Conservation (phyloP, 2,113 vertebrate genomes). For the Pelecanoides urinatrix region DNA sequence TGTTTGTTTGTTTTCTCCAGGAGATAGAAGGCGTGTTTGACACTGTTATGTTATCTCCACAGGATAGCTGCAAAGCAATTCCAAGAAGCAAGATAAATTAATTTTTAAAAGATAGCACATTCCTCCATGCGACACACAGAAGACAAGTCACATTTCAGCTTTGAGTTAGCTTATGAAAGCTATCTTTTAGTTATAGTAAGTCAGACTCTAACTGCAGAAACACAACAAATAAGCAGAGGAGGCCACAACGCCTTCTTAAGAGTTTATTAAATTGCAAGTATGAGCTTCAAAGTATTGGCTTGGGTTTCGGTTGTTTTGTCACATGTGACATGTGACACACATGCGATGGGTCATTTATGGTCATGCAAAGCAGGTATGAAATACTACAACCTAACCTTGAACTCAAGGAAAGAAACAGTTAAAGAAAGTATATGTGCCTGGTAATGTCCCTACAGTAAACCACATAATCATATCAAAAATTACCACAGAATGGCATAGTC, state of each 20-base stretch:
- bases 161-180: not conserved
- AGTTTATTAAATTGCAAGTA: not conserved
- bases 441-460: not conserved
- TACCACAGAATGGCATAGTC: not conserved
- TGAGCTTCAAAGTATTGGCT: not conserved
- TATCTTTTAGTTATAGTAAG: not conserved
- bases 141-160: not conserved
- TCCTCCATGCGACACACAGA: not conserved
- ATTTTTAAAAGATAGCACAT: not conserved
- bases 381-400: not conserved
- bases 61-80: constrained; percentile 3
- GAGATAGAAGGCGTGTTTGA: not conserved
- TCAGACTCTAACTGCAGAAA: not conserved
- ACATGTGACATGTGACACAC: not conserved
- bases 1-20: constrained; percentile 18
- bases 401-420: not conserved
- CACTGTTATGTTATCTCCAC: not conserved
- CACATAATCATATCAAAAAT: not conserved
- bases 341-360: not conserved
- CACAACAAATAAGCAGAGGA: not conserved
- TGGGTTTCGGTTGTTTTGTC: not conserved
- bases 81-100: not conserved
- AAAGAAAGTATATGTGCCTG: not conserved
- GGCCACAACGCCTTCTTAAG: not conserved
- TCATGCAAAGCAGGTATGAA: not conserved